Evolutionary conservation across 2,113 vertebrate species (phyloP).

Genomic region (Antechinus stuartii): DNA sequence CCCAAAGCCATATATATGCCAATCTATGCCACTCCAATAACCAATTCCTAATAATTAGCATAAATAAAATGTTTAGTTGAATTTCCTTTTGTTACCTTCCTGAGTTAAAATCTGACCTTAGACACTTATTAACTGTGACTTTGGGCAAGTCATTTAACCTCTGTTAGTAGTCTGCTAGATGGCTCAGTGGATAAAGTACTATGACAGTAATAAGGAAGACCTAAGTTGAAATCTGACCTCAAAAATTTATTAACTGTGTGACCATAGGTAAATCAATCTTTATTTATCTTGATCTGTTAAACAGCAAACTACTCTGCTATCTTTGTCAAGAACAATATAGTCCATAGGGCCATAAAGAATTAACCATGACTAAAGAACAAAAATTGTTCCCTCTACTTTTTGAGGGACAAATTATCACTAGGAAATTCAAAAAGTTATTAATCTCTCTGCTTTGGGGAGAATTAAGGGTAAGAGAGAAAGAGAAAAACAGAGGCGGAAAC

Average conservation of each 20-base stretch:
- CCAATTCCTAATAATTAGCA: background rate
- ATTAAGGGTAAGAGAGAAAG: background rate
- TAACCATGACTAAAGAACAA: background rate
- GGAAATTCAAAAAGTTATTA: background rate
- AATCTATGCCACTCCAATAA: background rate
- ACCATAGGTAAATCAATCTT: background rate
- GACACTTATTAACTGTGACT: background rate
- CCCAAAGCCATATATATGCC: background rate
- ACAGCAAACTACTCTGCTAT: background rate
- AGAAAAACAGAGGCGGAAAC: no score
- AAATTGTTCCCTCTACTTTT: background rate
- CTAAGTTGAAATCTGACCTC: background rate
- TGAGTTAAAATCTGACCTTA: background rate
- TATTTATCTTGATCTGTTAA: no score
- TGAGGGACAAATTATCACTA: background rate
- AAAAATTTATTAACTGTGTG: background rate
- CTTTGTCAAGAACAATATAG: background rate
- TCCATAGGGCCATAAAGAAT: background rate
- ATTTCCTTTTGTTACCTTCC: background rate
- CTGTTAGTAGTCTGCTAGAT: background rate
- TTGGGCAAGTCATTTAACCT: background rate
- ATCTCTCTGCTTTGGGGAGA: background rate
- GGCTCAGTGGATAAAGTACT: background rate
- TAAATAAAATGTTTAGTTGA: background rate
- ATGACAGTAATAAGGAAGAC: background rate